Conservation (phyloP, 2,888 invertebrate species). For the Epistrophe eligans region DNA sequence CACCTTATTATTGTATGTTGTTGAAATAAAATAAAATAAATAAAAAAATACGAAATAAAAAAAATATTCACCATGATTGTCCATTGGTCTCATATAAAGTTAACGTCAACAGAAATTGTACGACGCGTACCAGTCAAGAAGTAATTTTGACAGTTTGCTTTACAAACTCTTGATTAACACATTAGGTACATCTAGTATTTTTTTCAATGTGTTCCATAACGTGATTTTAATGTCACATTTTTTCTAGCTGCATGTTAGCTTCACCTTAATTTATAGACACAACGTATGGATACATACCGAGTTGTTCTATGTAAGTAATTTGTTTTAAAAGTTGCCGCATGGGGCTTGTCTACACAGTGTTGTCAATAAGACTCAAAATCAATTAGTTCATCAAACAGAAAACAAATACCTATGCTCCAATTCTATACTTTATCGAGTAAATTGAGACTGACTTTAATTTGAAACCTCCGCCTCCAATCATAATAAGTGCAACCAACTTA, state of each 20-base stretch:
- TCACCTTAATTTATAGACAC: background rate
- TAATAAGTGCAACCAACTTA: conserved; percentile 14
- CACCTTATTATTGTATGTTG: no score
- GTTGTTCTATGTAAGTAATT: no score
- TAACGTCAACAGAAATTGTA: no score
- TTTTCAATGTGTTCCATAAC: background rate
- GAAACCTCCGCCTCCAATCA: conserved; percentile 28
- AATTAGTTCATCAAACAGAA: conserved; percentile 42
- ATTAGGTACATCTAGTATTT: no score
- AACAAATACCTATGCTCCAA: conserved; percentile 47
- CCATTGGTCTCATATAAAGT: no score
- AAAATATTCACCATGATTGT: no score
- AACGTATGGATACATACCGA: background rate
- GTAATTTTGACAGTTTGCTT: no score
- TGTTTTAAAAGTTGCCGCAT: conserved; percentile 2
- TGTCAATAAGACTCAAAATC: conserved; percentile 21
- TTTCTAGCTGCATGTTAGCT: background rate
- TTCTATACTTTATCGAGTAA: conserved; percentile 40
- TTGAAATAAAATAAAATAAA: no score
- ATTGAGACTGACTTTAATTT: conserved; percentile 44
- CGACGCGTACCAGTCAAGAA: no score
- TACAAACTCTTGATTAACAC: no score
- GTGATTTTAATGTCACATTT: background rate
- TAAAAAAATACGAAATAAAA: no score
- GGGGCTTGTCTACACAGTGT: background rate